These are phyloP conservation scores for Maccullochella peelii DNA, from an alignment of 2,113 vertebrate genomes.

Conservation along the genomic window DNA sequence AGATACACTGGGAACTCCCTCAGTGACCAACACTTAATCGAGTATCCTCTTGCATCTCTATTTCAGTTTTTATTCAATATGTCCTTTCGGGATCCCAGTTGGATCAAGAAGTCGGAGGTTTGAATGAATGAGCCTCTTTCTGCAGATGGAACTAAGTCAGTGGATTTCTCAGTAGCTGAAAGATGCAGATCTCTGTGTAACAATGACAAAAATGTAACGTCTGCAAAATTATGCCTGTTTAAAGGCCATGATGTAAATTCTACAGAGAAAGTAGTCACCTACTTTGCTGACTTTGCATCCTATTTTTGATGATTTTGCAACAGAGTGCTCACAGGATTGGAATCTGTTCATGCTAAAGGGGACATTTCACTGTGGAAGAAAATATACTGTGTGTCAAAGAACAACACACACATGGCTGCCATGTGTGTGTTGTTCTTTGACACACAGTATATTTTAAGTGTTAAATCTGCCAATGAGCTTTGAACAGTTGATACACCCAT, in stretches of 20 bases:
- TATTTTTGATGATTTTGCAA: slow-evolving; percentile 47
- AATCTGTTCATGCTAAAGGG: background rate
- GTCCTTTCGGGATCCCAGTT: slow-evolving; percentile 11
- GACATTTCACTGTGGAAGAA: slow-evolving; percentile 30
- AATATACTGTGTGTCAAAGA: background rate
- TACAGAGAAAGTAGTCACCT: slow-evolving; percentile 20
- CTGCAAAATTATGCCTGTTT: slow-evolving; percentile 39
- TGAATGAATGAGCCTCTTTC: slow-evolving; percentile 22
- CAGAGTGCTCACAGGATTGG: background rate
- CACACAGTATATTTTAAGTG: background rate
- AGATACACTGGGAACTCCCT: slow-evolving; percentile 18
- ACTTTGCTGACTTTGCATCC: slow-evolving; percentile 48
- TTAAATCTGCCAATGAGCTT: background rate
- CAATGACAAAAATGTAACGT: slow-evolving; percentile 31
- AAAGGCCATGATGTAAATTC: slow-evolving; percentile 41
- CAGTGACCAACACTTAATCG: background rate
- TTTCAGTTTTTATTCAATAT: slow-evolving; percentile 13
- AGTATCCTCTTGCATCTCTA: slow-evolving; percentile 3
- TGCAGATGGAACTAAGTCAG: slow-evolving; percentile 5
- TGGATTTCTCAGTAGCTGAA: slow-evolving; percentile 15
- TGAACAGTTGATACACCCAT: background rate
- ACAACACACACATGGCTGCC: background rate
- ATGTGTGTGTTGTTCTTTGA: no score
- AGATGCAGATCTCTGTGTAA: slow-evolving; percentile 29
- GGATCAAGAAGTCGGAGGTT: slow-evolving; percentile 9